Evolutionary conservation across 2,888 invertebrate genomes (phyloP).

Genomic region (Heliothis peltigera): DNA sequence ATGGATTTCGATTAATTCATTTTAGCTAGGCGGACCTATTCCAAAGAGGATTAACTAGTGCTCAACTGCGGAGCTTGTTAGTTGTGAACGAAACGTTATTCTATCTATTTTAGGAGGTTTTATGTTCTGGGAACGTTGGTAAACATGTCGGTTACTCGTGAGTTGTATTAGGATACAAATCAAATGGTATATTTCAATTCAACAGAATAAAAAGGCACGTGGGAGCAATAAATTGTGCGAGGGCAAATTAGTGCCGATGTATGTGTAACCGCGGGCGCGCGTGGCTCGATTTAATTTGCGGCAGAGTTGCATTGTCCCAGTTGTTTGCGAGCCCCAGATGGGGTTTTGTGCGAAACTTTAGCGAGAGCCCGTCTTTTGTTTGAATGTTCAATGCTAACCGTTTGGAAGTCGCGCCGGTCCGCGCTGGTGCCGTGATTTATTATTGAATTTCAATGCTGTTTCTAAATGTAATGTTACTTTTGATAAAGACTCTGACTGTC

Average conservation of each 20-base stretch:
- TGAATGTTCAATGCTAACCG: constrained; percentile 66
- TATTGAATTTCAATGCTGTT: constrained; percentile 69
- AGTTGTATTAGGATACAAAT: constrained; percentile 59
- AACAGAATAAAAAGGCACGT: constrained; percentile 71
- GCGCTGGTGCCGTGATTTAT: constrained; percentile 66
- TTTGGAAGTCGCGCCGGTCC: constrained; percentile 67
- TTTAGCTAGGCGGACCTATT: constrained; percentile 46
- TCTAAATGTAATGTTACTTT: constrained; percentile 42
- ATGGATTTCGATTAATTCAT: constrained; percentile 71
- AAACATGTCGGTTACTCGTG: constrained; percentile 23
- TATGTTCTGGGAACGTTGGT: constrained; percentile 17
- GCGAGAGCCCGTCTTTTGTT: constrained; percentile 73
- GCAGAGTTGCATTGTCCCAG: constrained; percentile 74
- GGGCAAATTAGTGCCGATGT: constrained; percentile 80
- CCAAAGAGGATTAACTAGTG: constrained; percentile 62
- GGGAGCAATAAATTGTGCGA: constrained; percentile 76
- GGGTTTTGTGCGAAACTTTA: constrained; percentile 71
- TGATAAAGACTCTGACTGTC: constrained; percentile 26
- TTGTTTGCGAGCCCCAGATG: constrained; percentile 75
- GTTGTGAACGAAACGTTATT: constrained; percentile 50
- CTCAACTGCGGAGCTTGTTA: constrained; percentile 54
- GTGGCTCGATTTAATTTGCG: constrained; percentile 77
- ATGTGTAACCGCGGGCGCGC: constrained; percentile 71
- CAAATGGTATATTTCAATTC: constrained; percentile 70
- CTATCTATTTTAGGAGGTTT: constrained; percentile 9